phyloP scores from a whole-genome alignment of 2,113 vertebrate genomes.

The Fukomys damarensis region DNA sequence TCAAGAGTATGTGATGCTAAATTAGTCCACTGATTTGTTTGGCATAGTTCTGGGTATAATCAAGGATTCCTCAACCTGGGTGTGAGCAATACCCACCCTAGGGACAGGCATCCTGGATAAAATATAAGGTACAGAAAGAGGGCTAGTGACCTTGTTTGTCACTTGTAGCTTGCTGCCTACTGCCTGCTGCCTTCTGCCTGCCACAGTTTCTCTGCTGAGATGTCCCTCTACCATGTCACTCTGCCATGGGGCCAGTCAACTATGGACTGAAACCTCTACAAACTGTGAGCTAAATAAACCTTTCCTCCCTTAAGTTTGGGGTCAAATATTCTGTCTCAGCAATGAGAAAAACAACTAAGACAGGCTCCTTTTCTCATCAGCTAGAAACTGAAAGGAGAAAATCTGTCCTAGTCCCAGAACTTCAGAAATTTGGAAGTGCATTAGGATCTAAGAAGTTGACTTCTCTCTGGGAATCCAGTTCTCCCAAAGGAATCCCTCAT shows the following conservation, averaged over 20 bases:
- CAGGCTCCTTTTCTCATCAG: neutral
- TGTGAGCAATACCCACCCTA: neutral
- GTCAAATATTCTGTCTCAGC: neutral
- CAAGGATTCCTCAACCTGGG: neutral
- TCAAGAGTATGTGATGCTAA: neutral
- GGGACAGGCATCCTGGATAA: neutral
- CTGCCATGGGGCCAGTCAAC: neutral
- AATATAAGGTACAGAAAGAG: neutral
- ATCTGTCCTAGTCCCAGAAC: neutral
- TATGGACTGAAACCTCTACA: neutral
- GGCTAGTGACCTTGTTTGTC: neutral
- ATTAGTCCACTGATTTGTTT: neutral
- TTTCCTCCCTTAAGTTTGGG: neutral
- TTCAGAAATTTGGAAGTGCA: neutral
- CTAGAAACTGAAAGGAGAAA: neutral
- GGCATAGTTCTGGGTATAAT: neutral
- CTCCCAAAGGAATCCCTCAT: no score
- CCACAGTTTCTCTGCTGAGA: neutral
- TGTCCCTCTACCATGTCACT: neutral
- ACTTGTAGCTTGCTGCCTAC: neutral
- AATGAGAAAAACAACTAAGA: neutral
- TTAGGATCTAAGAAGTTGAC: neutral
- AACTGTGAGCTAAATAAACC: neutral
- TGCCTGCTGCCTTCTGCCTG: neutral
- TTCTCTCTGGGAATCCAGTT: fast-evolving